Conservation (phyloP, 2,797 vertebrate species). For the Furcifer pardalis region DNA sequence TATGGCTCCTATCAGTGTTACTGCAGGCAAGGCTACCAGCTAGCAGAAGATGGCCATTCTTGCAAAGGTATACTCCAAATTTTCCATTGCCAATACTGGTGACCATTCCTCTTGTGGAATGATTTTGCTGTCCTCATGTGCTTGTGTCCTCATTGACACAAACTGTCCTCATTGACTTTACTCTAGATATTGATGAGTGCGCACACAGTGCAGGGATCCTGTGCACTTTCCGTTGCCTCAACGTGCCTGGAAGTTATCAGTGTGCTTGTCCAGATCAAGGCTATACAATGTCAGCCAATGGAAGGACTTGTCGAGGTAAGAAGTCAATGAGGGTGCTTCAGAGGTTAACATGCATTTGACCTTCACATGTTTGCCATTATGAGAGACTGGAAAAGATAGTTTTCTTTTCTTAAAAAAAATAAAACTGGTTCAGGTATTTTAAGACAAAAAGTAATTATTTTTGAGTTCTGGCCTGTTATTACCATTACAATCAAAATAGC, state of each 20-base stretch:
- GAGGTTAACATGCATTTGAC: background rate
- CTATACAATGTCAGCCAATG: constrained; percentile 86
- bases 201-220: constrained; percentile 86
- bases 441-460: background rate
- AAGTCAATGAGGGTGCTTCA: background rate
- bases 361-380: background rate
- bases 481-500: background rate
- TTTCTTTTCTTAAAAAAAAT: too few species aligned
- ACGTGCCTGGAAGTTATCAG: constrained; percentile 90
- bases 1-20: constrained; percentile 99
- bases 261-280: constrained; percentile 90
- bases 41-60: constrained; percentile 89
- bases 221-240: constrained; percentile 92
- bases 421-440: too few species aligned
- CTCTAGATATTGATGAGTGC: constrained; percentile 93
- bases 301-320: constrained; percentile 90
- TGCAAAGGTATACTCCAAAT: constrained; percentile 84
- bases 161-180: constrained; percentile 19
- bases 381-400: too few species aligned
- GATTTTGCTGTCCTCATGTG: background rate
- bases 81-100: background rate
- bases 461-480: background rate
- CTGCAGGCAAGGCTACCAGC: constrained; percentile 92
- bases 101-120: background rate
- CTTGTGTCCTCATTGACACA: too few species aligned